Evolutionary conservation across 2,888 invertebrate genomes (phyloP).

Genomic region (Diaprepes abbreviatus): DNA sequence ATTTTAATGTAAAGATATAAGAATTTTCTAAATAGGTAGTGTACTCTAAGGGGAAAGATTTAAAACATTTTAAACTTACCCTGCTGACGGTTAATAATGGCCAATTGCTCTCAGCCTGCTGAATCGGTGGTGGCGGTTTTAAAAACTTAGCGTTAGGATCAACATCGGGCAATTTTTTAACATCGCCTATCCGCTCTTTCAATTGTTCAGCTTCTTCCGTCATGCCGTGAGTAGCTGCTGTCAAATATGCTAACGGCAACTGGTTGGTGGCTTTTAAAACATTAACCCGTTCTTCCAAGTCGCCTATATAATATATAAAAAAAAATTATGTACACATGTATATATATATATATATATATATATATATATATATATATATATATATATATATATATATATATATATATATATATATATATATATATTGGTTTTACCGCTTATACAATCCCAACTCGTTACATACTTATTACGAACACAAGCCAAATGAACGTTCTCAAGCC

Average conservation of each 20-base stretch:
- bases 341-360: too few relatives aligned
- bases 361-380: too few relatives aligned
- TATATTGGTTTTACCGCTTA: too few relatives aligned
- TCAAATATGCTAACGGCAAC: constrained; percentile 90
- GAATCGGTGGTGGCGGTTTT: constrained; percentile 90
- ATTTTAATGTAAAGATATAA: too few relatives aligned
- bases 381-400: too few relatives aligned
- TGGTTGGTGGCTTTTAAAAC: constrained; percentile 84
- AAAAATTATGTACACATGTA: too few relatives aligned
- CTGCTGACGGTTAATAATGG: constrained; percentile 93
- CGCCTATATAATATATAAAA: constrained; percentile 75
- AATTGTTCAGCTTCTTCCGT: constrained; percentile 83
- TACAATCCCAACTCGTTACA: too few relatives aligned
- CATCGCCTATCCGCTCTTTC: constrained; percentile 73
- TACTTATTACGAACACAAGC: too few relatives aligned
- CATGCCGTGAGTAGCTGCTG: constrained; percentile 93
- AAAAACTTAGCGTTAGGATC: constrained; percentile 83
- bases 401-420: too few relatives aligned
- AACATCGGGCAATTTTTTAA: constrained; percentile 75
- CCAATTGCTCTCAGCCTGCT: constrained; percentile 96
- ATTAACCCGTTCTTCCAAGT: constrained; percentile 89
- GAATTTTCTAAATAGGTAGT: too few relatives aligned
- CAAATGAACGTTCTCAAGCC: too few relatives aligned
- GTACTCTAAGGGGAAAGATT: too few relatives aligned
- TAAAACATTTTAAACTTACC: constrained; percentile 66